Conservation (phyloP, 1,140 invertebrate species). For the Procambarus virginalis region DNA sequence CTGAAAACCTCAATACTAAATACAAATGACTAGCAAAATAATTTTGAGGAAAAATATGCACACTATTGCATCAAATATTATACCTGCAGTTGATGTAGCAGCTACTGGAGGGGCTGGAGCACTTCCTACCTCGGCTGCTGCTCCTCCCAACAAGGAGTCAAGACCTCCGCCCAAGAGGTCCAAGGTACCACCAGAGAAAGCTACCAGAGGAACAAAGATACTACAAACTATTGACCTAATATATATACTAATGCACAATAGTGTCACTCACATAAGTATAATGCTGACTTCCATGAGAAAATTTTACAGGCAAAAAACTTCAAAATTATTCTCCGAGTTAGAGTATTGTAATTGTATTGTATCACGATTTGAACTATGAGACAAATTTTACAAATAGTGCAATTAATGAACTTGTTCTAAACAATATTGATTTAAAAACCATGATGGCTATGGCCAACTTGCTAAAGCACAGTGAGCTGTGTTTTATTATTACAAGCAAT, state of each 20-base stretch:
- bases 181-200: slow-evolving; percentile 71
- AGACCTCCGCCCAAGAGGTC: slow-evolving; percentile 77
- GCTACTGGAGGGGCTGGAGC: slow-evolving; percentile 62
- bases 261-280: background rate
- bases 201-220: slow-evolving; percentile 28
- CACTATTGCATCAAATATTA: slow-evolving; percentile 73
- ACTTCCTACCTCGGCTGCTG: slow-evolving; percentile 55
- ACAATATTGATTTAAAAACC: too few relatives aligned
- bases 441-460: too few relatives aligned
- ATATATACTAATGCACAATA: background rate
- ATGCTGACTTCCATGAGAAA: background rate
- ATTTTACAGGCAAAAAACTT: background rate
- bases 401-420: too few relatives aligned
- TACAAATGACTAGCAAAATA: background rate
- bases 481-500: too few relatives aligned
- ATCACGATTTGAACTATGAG: too few relatives aligned
- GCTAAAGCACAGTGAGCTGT: too few relatives aligned
- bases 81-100: slow-evolving; percentile 68
- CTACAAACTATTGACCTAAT: background rate
- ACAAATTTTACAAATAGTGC: too few relatives aligned
- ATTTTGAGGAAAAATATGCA: background rate
- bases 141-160: slow-evolving; percentile 75
- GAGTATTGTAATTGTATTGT: too few relatives aligned
- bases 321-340: too few relatives aligned
- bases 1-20: background rate